Evolutionary conservation across 1,140 invertebrate genomes (phyloP).

Genomic region (Drosophila virilis): DNA sequence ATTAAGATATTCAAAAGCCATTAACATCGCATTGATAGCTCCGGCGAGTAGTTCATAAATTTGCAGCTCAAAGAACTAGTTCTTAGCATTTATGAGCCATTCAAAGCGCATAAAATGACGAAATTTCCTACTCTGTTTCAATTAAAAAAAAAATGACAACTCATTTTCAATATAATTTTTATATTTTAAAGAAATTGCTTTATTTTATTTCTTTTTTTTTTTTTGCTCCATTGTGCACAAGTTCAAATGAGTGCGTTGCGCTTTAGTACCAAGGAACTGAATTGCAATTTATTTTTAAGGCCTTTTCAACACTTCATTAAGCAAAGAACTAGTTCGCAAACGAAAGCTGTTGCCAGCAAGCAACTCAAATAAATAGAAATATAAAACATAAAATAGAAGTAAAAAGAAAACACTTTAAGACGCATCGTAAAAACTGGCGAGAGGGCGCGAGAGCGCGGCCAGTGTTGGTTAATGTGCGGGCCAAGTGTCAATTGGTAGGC

Average conservation of each 20-base stretch:
- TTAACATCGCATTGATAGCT: constrained; percentile 36
- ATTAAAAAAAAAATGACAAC: too few relatives aligned
- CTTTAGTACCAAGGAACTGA: background rate
- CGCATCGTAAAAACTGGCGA: constrained; percentile 18
- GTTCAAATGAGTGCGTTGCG: constrained; percentile 1
- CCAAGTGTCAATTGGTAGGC: constrained; percentile 63
- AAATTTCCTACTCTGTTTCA: background rate
- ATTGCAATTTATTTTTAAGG: background rate
- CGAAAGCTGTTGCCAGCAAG: background rate
- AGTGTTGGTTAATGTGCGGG: constrained; percentile 41
- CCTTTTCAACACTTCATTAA: background rate
- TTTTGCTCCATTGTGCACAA: background rate
- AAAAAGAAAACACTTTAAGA: constrained; percentile 21
- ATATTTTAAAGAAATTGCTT: too few relatives aligned
- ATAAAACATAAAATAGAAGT: background rate
- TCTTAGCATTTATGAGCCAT: background rate
- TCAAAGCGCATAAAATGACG: too few relatives aligned
- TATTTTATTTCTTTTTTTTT: background rate
- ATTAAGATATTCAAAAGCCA: constrained; percentile 46
- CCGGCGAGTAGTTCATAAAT: constrained; percentile 15
- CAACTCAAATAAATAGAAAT: too few relatives aligned
- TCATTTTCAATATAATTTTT: background rate
- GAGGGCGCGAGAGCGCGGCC: background rate
- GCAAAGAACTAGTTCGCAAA: background rate
- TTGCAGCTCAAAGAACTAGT: background rate